Evolutionary conservation across 2,797 vertebrate species (phyloP), one percentile per base, ranked within the genome.

Genomic region (Pitangus sulphuratus): DNA sequence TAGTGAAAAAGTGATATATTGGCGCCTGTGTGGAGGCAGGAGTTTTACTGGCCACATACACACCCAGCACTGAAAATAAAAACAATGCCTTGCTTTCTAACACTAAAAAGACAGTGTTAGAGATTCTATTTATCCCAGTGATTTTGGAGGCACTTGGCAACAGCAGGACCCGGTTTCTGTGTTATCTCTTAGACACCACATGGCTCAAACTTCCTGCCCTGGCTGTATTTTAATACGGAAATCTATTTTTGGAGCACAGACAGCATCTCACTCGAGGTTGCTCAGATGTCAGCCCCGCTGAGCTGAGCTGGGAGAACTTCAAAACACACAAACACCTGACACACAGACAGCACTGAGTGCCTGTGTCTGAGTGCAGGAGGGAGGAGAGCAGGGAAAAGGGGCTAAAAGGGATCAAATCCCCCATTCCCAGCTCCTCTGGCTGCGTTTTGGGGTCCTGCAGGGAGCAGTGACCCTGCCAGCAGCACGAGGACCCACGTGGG

Each of bases 231-330:
- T 28, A 45, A 82, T 1, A 33, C 13, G 28, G 81, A 39, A 72
- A 90, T 21, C 84, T 93, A 77, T 87, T 94, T 93, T 40, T n/a
- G 79, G 85, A 94, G 57, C 4, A 8, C 35, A 61, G 78, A 8
- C 61, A 57, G 15, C 76, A 50, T 28, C 42, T 8, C 24, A 42
- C 33, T 15, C 12, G 58, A 74, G 56, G 79, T 1, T 78, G 62
- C 76, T 85, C 48, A 10, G 75, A 76, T 48, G 57, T 45, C 79
- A 80, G 50, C 45, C 8, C 44, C 0, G 0, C 42, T 15, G 42
- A 77, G 69, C n/a, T 33, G 39, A 58, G 84, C 71, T 20, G 9
- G 17, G n/a, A 65, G 48, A 71, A 37, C 33, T 71, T 31, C 64
- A 66, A 64, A 64, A 42, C 4, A 11, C 42, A 35, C 56, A 3